Evolutionary conservation across 2,113 vertebrate genomes (phyloP).

Genomic region (Microcebus jonahi): DNA sequence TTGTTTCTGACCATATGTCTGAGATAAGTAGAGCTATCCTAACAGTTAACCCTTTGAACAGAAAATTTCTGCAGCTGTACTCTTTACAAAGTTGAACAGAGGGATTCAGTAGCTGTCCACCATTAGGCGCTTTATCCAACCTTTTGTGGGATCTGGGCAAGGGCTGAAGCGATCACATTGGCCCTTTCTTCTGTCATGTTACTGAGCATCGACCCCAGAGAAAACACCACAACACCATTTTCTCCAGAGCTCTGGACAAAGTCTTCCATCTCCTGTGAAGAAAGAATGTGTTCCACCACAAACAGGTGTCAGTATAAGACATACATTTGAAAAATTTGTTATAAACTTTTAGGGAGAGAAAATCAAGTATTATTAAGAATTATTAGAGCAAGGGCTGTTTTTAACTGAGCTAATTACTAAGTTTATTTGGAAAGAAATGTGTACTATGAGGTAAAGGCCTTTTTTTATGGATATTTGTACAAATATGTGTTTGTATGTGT

Average conservation of each 20-base stretch:
- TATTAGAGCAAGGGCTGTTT: neutral
- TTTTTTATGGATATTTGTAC: neutral
- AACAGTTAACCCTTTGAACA: neutral
- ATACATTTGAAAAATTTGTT: neutral
- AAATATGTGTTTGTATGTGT: neutral
- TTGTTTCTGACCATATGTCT: neutral
- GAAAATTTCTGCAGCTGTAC: neutral
- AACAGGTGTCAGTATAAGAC: neutral
- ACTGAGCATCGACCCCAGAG: slow-evolving; percentile 88
- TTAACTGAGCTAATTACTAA: neutral
- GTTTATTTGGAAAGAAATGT: neutral
- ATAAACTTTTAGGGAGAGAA: neutral
- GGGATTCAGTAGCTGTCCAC: too few species aligned
- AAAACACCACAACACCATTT: slow-evolving; percentile 74
- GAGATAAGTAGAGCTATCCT: neutral
- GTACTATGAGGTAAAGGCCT: too few species aligned
- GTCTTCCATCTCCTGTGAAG: too few species aligned
- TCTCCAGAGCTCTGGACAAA: too few species aligned
- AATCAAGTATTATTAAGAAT: neutral
- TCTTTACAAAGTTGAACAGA: neutral
- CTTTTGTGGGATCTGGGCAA: slow-evolving; percentile 93
- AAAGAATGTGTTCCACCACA: too few species aligned
- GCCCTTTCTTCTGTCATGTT: slow-evolving; percentile 87
- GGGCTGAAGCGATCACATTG: slow-evolving; percentile 88
- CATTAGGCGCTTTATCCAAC: slow-evolving; percentile 70